These are phyloP conservation scores for Microchrysa polita DNA, from an alignment of 2,888 invertebrate species.

Conservation along the genomic window DNA sequence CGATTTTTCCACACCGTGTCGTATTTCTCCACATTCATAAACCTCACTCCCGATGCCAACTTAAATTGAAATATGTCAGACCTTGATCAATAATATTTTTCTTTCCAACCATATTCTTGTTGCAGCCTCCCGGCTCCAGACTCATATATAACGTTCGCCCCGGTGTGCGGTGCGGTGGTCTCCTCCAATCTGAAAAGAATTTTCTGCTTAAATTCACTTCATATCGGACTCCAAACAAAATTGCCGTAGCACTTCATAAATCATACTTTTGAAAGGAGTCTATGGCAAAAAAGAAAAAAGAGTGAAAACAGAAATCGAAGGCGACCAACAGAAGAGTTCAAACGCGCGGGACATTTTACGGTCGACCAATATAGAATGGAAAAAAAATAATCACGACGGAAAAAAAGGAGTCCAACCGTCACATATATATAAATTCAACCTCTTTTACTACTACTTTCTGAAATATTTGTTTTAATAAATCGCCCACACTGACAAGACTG, in stretches of 20 bases:
- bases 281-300: not conserved
- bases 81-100: slow-evolving; percentile 19
- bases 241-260: slow-evolving; percentile 39
- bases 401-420: not conserved
- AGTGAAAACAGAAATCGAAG: not conserved
- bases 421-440: not conserved
- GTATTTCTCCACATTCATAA: no score
- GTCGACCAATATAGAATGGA: no score
- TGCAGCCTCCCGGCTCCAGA: not conserved
- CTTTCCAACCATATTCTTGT: not conserved
- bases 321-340: not conserved
- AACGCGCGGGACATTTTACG: no score
- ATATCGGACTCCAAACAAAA: slow-evolving; percentile 31
- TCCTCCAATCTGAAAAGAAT: slow-evolving; percentile 14
- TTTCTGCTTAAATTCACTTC: slow-evolving; percentile 40
- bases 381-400: no score
- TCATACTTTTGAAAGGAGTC: slow-evolving; percentile 22
- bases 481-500: not conserved
- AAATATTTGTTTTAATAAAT: slow-evolving; percentile 39
- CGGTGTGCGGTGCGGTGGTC: no score
- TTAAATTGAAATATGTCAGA: slow-evolving; percentile 18
- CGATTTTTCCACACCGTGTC: no score
- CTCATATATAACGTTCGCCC: no score
- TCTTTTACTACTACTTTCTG: slow-evolving; percentile 23
- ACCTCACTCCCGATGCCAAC: no score